Evolutionary conservation across 2,888 invertebrate genomes (phyloP).

Genomic region (Megastigmus dorsalis): DNA sequence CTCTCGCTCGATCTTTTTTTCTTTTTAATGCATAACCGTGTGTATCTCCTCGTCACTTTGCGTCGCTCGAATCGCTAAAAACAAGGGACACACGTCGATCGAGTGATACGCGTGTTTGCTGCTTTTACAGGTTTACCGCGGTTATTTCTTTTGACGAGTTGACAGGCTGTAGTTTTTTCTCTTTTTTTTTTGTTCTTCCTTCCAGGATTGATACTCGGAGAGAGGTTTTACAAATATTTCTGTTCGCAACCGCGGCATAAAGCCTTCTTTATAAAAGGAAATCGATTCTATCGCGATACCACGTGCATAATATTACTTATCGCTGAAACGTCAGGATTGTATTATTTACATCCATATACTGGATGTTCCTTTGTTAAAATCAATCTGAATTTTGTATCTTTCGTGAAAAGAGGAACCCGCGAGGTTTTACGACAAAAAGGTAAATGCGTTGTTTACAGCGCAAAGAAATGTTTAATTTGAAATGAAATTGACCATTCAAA

Average conservation of each 20-base stretch:
- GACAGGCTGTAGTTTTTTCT: constrained; percentile 21
- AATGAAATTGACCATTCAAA: no score
- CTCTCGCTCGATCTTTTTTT: background rate
- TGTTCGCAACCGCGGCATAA: background rate
- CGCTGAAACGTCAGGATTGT: no score
- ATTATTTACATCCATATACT: no score
- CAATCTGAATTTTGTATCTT: no score
- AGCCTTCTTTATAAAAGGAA: background rate
- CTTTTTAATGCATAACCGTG: constrained; percentile 8
- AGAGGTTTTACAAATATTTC: background rate
- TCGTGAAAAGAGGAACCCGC: no score
- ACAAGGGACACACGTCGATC: constrained; percentile 39
- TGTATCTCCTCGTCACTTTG: constrained; percentile 1
- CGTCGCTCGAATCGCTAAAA: constrained; percentile 32
- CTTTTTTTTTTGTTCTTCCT: no score
- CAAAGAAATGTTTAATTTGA: no score
- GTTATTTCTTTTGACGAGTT: constrained; percentile 14
- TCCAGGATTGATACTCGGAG: background rate
- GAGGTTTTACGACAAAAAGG: no score
- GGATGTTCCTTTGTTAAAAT: no score
- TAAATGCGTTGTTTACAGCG: no score
- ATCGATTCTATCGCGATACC: no score
- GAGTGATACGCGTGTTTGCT: constrained; percentile 12
- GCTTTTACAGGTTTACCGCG: constrained; percentile 11
- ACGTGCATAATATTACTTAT: no score